phyloP scores from a whole-genome alignment of 1,140 invertebrate genomes.

The Tigriopus japonicus region DNA sequence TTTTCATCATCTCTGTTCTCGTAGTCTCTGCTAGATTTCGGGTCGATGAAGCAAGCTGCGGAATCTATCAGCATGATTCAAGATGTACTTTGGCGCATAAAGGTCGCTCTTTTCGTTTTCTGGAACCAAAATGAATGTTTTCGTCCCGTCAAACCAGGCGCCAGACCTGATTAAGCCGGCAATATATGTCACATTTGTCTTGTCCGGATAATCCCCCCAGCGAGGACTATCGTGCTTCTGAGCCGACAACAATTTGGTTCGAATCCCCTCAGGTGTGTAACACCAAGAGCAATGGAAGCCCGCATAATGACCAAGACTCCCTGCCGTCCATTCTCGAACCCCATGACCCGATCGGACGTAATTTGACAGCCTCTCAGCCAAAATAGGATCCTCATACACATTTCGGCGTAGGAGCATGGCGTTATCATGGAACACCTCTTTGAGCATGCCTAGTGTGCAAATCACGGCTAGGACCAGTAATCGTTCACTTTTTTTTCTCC shows the following conservation, averaged over 20 bases:
- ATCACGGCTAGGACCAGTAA: slow-evolving; percentile 11
- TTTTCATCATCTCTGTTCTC: no score
- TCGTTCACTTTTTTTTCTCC: background rate
- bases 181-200: slow-evolving; percentile 17
- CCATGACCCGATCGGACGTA: slow-evolving; percentile 14
- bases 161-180: slow-evolving; percentile 13
- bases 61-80: slow-evolving; percentile 8
- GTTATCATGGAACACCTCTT: slow-evolving; percentile 16
- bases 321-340: slow-evolving; percentile 16
- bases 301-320: slow-evolving; percentile 17
- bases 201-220: slow-evolving; percentile 19
- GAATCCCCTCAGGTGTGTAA: slow-evolving; percentile 15
- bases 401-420: slow-evolving; percentile 16
- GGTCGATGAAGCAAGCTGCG: background rate
- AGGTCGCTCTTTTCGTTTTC: background rate
- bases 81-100: slow-evolving; percentile 16
- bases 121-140: slow-evolving; percentile 3
- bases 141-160: slow-evolving; percentile 16
- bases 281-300: slow-evolving; percentile 20
- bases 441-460: slow-evolving; percentile 17
- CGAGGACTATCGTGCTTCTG: slow-evolving; percentile 18
- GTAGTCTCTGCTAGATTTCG: background rate
- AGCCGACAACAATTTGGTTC: slow-evolving; percentile 18
- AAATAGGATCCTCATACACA: slow-evolving; percentile 14
- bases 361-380: slow-evolving; percentile 4